Percentiles rank a stretch among this genome's conserved stretches.
Conservation (phyloP, 2,888 invertebrate species). For the Dryobota labecula region DNA sequence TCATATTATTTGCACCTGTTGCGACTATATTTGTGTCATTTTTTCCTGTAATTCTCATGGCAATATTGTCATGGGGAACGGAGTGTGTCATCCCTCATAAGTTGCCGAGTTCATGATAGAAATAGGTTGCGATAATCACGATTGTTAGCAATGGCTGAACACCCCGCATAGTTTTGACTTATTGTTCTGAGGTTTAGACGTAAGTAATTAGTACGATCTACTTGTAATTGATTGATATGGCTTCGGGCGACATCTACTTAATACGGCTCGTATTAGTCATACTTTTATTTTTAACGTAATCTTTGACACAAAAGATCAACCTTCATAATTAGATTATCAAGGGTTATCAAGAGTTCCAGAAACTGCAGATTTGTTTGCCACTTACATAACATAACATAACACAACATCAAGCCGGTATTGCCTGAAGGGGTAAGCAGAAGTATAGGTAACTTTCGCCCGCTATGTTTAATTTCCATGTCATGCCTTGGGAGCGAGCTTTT, state of each 20-base stretch:
- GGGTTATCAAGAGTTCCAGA: not conserved
- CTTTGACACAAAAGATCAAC: not conserved
- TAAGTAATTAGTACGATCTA: not conserved
- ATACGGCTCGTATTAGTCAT: not conserved
- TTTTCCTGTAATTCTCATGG: slow-evolving; percentile 38
- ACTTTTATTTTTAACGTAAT: slow-evolving; percentile 5
- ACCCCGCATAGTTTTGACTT: not conserved
- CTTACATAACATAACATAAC: not conserved
- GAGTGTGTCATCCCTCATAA: slow-evolving; percentile 5
- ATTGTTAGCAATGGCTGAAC: not conserved
- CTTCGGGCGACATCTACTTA: not conserved
- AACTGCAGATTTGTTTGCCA: not conserved
- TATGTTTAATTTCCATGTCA: not conserved
- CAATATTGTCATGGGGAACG: slow-evolving; percentile 28
- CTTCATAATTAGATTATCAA: not conserved
- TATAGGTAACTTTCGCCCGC: not conserved
- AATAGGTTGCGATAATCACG: slow-evolving; percentile 17
- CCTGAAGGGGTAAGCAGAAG: not conserved
- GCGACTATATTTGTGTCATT: slow-evolving; percentile 63
- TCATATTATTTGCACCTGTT: slow-evolving; percentile 74
- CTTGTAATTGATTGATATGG: not conserved
- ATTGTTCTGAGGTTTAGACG: slow-evolving; percentile 14
- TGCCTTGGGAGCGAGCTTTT: not conserved
- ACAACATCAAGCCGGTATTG: not conserved
- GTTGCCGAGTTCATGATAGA: slow-evolving; percentile 17